Conservation (phyloP, 2,113 vertebrate genomes). For the Varanus komodoensis region DNA sequence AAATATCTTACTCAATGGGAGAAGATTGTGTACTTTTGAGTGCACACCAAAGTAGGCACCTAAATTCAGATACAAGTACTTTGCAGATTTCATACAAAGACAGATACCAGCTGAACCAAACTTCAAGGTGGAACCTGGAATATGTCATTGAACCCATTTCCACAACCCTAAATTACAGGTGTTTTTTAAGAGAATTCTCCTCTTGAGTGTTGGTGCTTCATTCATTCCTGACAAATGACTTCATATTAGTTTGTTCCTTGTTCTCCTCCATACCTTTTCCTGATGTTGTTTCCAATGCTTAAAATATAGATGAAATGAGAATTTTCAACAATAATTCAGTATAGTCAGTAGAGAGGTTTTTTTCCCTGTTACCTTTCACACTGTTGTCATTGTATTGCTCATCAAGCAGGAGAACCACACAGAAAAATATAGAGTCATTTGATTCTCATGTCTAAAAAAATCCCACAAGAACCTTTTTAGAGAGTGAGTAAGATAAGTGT, state of each 20-base stretch:
- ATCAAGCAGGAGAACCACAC: constrained; percentile 68
- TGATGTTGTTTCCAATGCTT: constrained; percentile 63
- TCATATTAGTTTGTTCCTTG: constrained; percentile 57
- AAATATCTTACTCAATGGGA: too few relatives aligned
- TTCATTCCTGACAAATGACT: constrained; percentile 57
- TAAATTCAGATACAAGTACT: too few relatives aligned
- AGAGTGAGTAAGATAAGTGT: constrained; percentile 66
- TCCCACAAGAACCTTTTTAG: constrained; percentile 60
- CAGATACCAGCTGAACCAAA: too few relatives aligned
- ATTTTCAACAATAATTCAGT: constrained; percentile 69
- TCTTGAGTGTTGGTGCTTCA: constrained; percentile 50
- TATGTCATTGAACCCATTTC: too few relatives aligned
- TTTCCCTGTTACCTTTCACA: constrained; percentile 66
- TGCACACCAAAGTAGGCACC: too few relatives aligned
- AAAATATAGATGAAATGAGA: constrained; percentile 55
- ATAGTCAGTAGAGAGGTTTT: constrained; percentile 68
- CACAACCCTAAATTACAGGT: not conserved
- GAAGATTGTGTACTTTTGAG: too few relatives aligned
- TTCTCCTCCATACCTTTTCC: constrained; percentile 58
- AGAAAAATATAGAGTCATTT: constrained; percentile 73
- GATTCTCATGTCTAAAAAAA: constrained; percentile 71
- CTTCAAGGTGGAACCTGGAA: too few relatives aligned
- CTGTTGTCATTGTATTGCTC: constrained; percentile 74
- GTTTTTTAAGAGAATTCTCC: constrained; percentile 37
- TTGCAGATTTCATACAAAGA: too few relatives aligned